Conservation (phyloP, 92 coral and sea anemone species). For the Actinernus sp. region DNA sequence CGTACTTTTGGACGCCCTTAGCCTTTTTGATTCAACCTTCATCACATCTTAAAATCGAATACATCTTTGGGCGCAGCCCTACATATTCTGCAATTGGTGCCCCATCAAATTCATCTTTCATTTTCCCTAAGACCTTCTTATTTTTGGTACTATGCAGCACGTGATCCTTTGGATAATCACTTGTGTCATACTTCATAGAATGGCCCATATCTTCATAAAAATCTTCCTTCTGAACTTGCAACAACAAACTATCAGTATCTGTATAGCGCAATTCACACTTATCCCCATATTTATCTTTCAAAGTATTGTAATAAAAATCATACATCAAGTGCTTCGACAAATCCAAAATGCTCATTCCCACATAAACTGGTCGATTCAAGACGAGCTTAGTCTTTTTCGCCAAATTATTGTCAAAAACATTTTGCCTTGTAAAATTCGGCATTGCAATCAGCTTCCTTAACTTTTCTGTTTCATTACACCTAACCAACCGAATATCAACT, state of each 20-base stretch:
- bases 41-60: slow-evolving; percentile 1
- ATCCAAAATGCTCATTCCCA: slow-evolving; percentile 24
- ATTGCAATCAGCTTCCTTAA: slow-evolving; percentile 8
- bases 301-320: slow-evolving; percentile 11
- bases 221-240: slow-evolving; percentile 13
- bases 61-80: slow-evolving; percentile 47
- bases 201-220: slow-evolving; percentile 19
- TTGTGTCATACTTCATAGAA: slow-evolving; percentile 23
- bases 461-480: slow-evolving; percentile 1
- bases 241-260: slow-evolving; percentile 34
- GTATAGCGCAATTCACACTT: slow-evolving; percentile 17
- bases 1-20: slow-evolving; percentile 11
- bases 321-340: slow-evolving; percentile 34
- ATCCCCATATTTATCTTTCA: slow-evolving; percentile 29
- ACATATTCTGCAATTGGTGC: slow-evolving; percentile 24
- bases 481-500: neutral
- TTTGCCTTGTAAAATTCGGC: neutral
- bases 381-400: slow-evolving; percentile 3
- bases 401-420: slow-evolving; percentile 11
- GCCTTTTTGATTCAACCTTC: neutral
- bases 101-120: slow-evolving; percentile 38
- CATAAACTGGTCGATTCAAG: slow-evolving; percentile 28
- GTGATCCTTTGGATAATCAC: slow-evolving; percentile 38
- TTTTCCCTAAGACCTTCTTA: slow-evolving; percentile 39
- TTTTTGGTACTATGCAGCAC: slow-evolving; percentile 1